A percentile compares a stretch with the other conserved stretches of the same genome.
Conservation (phyloP, 2,888 invertebrate genomes). For the Agrilus mali region DNA sequence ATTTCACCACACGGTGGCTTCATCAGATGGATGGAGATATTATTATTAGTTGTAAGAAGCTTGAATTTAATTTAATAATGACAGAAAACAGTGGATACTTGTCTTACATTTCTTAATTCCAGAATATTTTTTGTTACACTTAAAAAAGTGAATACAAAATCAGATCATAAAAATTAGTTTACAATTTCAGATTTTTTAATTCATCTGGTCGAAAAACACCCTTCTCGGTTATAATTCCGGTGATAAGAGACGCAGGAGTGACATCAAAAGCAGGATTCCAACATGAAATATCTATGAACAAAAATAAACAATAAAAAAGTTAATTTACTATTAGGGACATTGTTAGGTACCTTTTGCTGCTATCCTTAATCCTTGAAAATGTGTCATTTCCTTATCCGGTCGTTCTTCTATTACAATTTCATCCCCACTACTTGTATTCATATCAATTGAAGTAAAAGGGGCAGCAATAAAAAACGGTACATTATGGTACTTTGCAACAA, state of each 20-base stretch:
- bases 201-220: slow-evolving; percentile 66
- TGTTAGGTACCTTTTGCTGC: slow-evolving; percentile 62
- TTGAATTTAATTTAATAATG: too few species aligned
- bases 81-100: too few species aligned
- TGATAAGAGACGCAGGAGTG: slow-evolving; percentile 84
- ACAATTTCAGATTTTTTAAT: slow-evolving; percentile 17
- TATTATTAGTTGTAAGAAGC: too few species aligned
- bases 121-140: too few species aligned
- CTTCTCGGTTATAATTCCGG: slow-evolving; percentile 87
- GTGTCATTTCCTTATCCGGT: slow-evolving; percentile 83
- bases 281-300: slow-evolving; percentile 64
- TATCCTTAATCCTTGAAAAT: slow-evolving; percentile 73
- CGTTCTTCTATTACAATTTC: slow-evolving; percentile 90
- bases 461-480: slow-evolving; percentile 95
- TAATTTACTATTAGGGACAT: too few species aligned
- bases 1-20: too few species aligned
- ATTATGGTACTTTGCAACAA: slow-evolving; percentile 77
- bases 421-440: slow-evolving; percentile 61
- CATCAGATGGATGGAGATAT: too few species aligned
- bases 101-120: too few species aligned
- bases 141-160: too few species aligned
- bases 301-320: slow-evolving; percentile 7
- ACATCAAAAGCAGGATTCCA: slow-evolving; percentile 99
- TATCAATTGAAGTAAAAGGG: slow-evolving; percentile 84
- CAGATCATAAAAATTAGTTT: too few species aligned